Evolutionary conservation across 2,113 vertebrate genomes (phyloP), one percentile per base, ranked within the genome.

Genomic region (Eolophus roseicapilla): DNA sequence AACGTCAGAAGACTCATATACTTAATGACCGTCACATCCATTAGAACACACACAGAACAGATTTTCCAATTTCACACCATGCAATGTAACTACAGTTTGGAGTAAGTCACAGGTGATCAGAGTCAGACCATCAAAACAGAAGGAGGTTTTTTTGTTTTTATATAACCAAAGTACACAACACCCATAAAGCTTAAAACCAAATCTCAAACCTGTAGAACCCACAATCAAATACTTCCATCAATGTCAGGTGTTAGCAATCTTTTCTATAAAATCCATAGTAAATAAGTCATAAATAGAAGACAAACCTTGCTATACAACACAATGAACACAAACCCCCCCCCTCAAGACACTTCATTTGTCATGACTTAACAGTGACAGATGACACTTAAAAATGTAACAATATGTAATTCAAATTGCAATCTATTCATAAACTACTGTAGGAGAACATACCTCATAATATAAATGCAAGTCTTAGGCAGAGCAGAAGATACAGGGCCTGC

Each of bases 1-100:
- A 97, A 99, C 98, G 98, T 98, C 98, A 98, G 98, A 99, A 99
- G 98, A 97, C 98, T 99, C 98, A 98, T 98, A 98, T 98, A 99
- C 98, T 98, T 99, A 99, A 99, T 98, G 98, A 99, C 98, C 98
- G 97, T 98, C 98, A 99, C 98, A 98, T 98, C 98, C 98, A 99
- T 99, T 99, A 99, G 98, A 98, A 98, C 98, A 98, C 98, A 98
- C 95, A 97, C 94, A 98, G 97, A 99, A 98, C 98, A 98, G 98
- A 98, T 98, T 98, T 99, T 98, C 98, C 98, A 98, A 98, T 99
- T 99, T 98, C 98, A 98, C 98, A 98, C 98, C 76, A 93, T 43
- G 95, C 91, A 90, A 82, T 67, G 93, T 43, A 96, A 97, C 95
- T 94, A 91, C 92, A 92, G 96, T 92, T 81, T 90, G 80, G 91